Percentiles rank a stretch among this genome's conserved stretches.
Evolutionary conservation across 2,113 vertebrate species (phyloP).

Genomic region (Tursiops truncatus): DNA sequence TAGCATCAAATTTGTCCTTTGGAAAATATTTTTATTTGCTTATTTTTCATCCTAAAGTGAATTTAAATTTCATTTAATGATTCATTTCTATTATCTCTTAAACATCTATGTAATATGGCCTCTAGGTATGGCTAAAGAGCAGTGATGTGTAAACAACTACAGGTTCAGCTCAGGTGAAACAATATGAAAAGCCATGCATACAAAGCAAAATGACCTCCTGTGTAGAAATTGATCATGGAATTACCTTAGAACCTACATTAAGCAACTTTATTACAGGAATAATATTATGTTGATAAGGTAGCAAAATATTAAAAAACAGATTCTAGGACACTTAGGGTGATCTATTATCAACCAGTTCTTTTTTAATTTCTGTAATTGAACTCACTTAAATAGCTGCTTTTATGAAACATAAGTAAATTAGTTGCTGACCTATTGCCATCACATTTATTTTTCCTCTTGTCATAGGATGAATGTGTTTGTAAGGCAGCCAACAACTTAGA

Average conservation of each 20-base stretch:
- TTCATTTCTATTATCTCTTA: neutral
- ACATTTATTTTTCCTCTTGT: neutral
- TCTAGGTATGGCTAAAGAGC: neutral
- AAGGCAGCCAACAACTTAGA: neutral
- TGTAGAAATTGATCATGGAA: neutral
- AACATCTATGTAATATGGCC: neutral
- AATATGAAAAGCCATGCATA: neutral
- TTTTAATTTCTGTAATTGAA: neutral
- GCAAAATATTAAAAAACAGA: neutral
- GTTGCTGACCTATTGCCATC: neutral
- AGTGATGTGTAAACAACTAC: neutral
- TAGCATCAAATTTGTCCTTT: neutral
- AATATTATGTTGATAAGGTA: neutral
- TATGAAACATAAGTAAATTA: neutral
- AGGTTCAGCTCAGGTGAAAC: neutral
- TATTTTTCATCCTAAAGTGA: neutral
- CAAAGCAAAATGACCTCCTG: neutral
- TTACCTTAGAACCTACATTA: neutral
- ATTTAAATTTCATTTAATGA: neutral
- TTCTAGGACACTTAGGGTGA: neutral
- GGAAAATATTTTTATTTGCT: neutral
- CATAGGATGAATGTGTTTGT: neutral
- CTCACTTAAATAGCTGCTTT: neutral
- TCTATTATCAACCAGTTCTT: neutral
- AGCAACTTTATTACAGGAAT: neutral